These are phyloP conservation scores for Drosophila trapezifrons DNA, from an alignment of 1,140 invertebrate genomes.

Conservation along the genomic window DNA sequence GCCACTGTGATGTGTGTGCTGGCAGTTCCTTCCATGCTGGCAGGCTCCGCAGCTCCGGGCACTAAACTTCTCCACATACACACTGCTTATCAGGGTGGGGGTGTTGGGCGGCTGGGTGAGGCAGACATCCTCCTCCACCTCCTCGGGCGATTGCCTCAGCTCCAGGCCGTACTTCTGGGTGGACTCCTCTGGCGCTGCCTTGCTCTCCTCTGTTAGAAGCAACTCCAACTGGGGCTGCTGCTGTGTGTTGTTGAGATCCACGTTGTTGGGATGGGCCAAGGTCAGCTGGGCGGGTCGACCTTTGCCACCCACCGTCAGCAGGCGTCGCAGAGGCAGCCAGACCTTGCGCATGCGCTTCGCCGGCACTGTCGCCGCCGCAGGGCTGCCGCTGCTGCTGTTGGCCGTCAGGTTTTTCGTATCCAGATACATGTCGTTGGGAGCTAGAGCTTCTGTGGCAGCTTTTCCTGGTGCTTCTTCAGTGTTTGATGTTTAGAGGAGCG, in stretches of 20 bases:
- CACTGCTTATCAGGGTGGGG: constrained; percentile 71
- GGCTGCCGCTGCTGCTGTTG: constrained; percentile 28
- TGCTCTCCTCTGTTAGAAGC: constrained; percentile 38
- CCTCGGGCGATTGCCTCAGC: constrained; percentile 26
- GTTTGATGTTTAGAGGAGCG: constrained; percentile 8
- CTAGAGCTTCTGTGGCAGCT: constrained; percentile 28
- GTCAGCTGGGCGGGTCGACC: constrained; percentile 37
- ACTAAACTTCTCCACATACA: constrained; percentile 68
- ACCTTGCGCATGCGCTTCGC: constrained; percentile 68
- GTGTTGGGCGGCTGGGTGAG: constrained; percentile 70
- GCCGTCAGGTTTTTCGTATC: constrained; percentile 78
- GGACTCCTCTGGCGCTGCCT: constrained; percentile 51
- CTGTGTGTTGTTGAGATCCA: constrained; percentile 79
- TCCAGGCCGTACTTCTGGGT: constrained; percentile 47
- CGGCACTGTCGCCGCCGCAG: constrained; percentile 18
- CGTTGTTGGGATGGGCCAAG: constrained; percentile 77
- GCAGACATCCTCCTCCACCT: constrained; percentile 39
- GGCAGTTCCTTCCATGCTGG: constrained; percentile 79
- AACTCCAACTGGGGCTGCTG: constrained; percentile 7
- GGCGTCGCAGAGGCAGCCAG: constrained; percentile 69
- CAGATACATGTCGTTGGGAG: constrained; percentile 72
- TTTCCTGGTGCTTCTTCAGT: constrained; percentile 31
- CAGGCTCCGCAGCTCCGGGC: constrained; percentile 63
- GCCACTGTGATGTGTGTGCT: constrained; percentile 64
- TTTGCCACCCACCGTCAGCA: constrained; percentile 71